Base-by-base conservation (phyloP, 2,888 invertebrate species). In the Drosophila antonietae region DNA sequence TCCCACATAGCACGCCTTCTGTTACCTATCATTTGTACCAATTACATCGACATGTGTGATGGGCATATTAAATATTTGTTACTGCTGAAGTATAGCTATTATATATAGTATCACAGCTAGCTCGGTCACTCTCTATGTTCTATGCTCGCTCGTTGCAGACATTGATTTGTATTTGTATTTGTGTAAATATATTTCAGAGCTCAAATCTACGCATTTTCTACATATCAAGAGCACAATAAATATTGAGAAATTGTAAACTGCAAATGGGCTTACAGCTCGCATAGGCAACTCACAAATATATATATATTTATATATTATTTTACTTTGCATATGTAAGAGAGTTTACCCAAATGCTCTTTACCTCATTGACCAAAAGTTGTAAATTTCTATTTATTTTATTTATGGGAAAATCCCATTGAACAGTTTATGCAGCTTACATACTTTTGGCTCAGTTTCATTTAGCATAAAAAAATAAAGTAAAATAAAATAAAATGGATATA, bases 331-430 rank as follows among this genome's bases (percentile, higher is more conserved):
- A 1, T 31, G 49, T 2, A 18, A 12, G 3, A 18, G n/a, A 33
- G 7, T 33, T 18, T 3, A 0, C 14, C 49, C 3, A 6, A 49
- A n/a, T 49, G 49, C 10, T 10, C 10, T 49, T 47, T 15, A 23
- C 28, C 31, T 31, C 31, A n/a, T n/a, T 31, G 31, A 15, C 15
- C 7, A 51, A 51, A 51, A 18, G 12, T 51, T 18, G 2, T 7
- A 51, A 51, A 18, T 33, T 51, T 33, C 6, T 51, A 18, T 51
- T 51, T 51, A 33, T 51, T 51, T 51, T 33, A 18, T 33, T 33
- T 33, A 33, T 33, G 49, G n/a, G 12, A 1, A 51, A 33, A 51
- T 31, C 15, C 23, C 31, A 49, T 31, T 49, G 49, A 49, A 9
- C 23, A 28, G 28, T 47, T 47, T 3, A 28, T 23, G 46, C 47